Percentiles rank a stretch among this genome's conserved stretches.
phyloP scores from a whole-genome alignment of 2,113 vertebrate genomes.

The Guaruba guarouba region DNA sequence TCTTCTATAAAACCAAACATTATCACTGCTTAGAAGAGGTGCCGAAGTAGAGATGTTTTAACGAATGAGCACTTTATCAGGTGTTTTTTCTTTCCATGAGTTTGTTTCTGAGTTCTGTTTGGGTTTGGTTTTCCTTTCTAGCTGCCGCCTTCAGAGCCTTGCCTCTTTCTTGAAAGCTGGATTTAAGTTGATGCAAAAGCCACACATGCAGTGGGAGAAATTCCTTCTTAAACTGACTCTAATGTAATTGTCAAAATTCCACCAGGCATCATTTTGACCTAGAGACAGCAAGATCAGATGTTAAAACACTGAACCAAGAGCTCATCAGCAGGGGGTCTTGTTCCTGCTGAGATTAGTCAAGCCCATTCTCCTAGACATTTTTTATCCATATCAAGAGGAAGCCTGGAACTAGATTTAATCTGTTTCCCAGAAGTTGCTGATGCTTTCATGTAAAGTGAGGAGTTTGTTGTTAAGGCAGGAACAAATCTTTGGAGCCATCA shows the following conservation, averaged over 20 bases:
- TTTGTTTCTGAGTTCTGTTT: conserved; percentile 1
- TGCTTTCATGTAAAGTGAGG: neutral
- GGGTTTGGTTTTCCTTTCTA: neutral
- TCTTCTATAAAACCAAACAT: neutral
- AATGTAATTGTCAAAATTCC: neutral
- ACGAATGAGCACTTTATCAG: neutral
- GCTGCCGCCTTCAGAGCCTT: conserved; percentile 2
- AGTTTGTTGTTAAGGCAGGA: neutral
- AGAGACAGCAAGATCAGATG: conserved; percentile 18
- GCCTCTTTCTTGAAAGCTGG: neutral
- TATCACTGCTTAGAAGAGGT: neutral
- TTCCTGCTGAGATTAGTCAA: conserved; percentile 3
- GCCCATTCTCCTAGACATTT: neutral
- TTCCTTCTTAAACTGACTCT: neutral
- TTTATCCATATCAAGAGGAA: conserved; percentile 31
- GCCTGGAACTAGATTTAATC: neutral
- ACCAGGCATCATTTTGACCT: neutral
- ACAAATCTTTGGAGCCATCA: neutral
- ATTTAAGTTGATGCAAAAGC: neutral
- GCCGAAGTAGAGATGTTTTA: neutral
- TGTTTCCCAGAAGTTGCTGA: conserved; percentile 9
- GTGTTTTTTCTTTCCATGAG: neutral
- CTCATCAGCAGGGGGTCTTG: conserved; percentile 29
- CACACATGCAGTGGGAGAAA: neutral
- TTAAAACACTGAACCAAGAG: conserved; percentile 19